Evolutionary conservation across 1,140 invertebrate genomes (phyloP).

Genomic region (Zaprionus davidi): DNA sequence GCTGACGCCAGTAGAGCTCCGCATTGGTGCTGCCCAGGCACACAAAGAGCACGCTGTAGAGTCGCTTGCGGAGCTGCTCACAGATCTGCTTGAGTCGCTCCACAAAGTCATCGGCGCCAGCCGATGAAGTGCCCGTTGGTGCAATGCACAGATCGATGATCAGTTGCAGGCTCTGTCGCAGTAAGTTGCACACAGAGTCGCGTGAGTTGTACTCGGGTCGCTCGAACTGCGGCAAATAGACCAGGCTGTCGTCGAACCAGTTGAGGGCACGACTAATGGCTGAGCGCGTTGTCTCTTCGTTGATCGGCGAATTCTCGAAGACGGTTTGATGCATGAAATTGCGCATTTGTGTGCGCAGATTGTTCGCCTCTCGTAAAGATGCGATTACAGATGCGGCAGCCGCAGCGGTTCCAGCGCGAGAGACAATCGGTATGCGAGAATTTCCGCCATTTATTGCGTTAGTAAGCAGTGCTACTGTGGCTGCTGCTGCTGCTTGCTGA

Average conservation of each 20-base stretch:
- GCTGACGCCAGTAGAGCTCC: conserved; percentile 71
- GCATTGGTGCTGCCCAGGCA: conserved; percentile 75
- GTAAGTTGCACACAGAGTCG: conserved; percentile 74
- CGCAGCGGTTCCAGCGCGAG: background rate
- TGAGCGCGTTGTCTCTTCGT: conserved; percentile 61
- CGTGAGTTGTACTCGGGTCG: conserved; percentile 72
- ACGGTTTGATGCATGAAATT: conserved; percentile 60
- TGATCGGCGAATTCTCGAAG: conserved; percentile 66
- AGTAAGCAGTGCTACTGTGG: background rate
- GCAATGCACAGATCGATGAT: conserved; percentile 82
- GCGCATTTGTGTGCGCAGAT: conserved; percentile 59
- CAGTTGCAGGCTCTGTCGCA: conserved; percentile 57
- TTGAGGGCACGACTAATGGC: conserved; percentile 64
- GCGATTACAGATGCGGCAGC: background rate
- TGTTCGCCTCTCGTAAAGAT: conserved; percentile 12
- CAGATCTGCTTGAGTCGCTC: conserved; percentile 82
- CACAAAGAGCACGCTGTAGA: conserved; percentile 70
- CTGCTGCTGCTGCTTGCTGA: background rate
- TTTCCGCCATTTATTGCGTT: background rate
- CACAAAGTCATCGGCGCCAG: conserved; percentile 79
- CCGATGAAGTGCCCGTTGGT: conserved; percentile 41
- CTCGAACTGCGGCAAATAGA: conserved; percentile 77
- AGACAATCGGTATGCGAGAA: background rate
- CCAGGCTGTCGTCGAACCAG: conserved; percentile 64
- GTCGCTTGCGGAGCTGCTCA: conserved; percentile 60